phyloP scores from a whole-genome alignment of 2,113 vertebrate species.

The Sphyrna mokarran region DNA sequence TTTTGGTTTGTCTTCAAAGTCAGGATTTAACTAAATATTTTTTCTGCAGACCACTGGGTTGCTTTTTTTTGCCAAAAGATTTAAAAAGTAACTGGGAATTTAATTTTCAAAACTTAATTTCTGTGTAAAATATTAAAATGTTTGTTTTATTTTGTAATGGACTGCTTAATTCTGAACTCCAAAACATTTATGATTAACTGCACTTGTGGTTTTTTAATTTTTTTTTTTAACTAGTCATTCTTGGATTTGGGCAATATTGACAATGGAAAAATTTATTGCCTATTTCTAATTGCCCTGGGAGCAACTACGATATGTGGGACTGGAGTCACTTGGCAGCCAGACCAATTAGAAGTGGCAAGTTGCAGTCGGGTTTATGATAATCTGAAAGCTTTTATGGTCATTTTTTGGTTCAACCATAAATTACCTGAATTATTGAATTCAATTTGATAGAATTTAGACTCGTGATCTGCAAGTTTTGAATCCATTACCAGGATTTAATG shows the following conservation, averaged over 20 bases:
- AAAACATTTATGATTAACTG: not conserved
- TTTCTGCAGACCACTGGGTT: not conserved
- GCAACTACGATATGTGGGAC: not conserved
- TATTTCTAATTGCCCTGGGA: not conserved
- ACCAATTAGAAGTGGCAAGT: not conserved
- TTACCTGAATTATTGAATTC: not conserved
- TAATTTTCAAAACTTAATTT: not conserved
- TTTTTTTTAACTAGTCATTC: not conserved
- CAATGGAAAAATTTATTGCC: constrained; percentile 9
- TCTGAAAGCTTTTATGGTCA: not conserved
- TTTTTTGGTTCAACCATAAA: not conserved
- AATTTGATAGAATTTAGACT: not conserved
- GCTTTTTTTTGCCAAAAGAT: not conserved
- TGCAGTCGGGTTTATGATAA: not conserved
- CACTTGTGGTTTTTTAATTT: not conserved
- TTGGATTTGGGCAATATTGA: not conserved
- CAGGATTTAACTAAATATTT: not conserved
- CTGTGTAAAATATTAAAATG: not conserved
- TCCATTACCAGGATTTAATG: not conserved
- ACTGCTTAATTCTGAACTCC: not conserved
- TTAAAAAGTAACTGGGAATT: not conserved
- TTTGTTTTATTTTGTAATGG: not conserved
- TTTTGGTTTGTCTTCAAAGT: not conserved
- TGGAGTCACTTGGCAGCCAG: not conserved
- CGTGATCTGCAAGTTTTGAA: not conserved